Evolutionary conservation across 2,797 vertebrate genomes (phyloP).

Genomic region (Manis pentadactyla): DNA sequence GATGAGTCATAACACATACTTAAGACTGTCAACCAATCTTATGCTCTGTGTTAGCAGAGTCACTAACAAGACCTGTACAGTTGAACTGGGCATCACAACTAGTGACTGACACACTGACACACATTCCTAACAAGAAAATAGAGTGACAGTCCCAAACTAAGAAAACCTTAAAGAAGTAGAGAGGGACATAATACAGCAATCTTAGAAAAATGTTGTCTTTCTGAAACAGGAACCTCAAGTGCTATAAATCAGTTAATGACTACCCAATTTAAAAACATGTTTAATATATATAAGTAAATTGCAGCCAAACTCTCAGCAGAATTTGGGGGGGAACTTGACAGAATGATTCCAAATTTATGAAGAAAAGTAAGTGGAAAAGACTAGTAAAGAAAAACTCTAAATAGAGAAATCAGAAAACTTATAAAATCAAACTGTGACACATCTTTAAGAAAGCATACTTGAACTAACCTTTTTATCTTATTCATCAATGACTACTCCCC

Average conservation of each 20-base stretch:
- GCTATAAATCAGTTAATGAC: background rate
- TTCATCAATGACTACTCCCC: background rate
- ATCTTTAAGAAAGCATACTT: background rate
- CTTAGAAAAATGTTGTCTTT: constrained; percentile 5
- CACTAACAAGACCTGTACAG: background rate
- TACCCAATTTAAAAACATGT: background rate
- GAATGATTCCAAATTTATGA: background rate
- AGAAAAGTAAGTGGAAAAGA: constrained; percentile 8
- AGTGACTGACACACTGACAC: background rate
- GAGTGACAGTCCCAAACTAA: background rate
- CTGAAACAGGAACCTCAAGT: background rate
- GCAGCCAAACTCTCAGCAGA: background rate
- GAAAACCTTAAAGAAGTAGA: background rate
- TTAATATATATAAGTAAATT: background rate
- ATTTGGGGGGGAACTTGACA: background rate
- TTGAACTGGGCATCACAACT: background rate
- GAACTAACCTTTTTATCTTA: background rate
- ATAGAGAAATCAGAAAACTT: background rate
- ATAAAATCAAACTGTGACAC: background rate
- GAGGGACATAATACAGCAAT: background rate
- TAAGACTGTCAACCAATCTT: background rate
- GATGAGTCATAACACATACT: background rate
- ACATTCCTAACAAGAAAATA: background rate
- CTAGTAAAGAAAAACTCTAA: background rate
- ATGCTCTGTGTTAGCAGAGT: background rate